Base-by-base conservation (phyloP, 2,888 invertebrate species). In the Lasioglossum oenotherae region DNA sequence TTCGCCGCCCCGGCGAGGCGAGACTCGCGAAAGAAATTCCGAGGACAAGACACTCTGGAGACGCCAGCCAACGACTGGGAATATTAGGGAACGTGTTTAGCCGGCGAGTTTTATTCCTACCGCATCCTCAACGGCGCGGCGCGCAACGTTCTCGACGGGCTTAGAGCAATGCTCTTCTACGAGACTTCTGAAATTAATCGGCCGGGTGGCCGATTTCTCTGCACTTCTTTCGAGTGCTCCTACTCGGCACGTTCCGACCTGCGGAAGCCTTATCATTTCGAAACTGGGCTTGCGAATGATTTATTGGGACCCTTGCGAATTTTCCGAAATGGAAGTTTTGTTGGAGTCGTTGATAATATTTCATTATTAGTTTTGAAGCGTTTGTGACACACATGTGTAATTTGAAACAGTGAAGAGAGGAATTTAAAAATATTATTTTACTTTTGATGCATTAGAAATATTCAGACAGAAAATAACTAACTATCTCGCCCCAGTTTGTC, bases 1-100 rank as follows among this genome's bases (percentile, higher is more conserved):
- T 69, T 71, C 60, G 41, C 41, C n/a, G 38, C n/a, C 44, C 74
- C 78, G 73, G 27, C 49, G 49, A 49, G 49, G 6, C 44, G 80
- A 38, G 69, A 77, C 60, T 57, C 67, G 38, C n/a, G 19, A 14
- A 74, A 67, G 78, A 80, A 67, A 73, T 69, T 78, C 72, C 31
- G 49, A 14, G 57, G 71, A 41, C 53, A 78, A 76, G 57, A n/a
- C 16, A 46, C 16, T 41, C 14, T 19, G 3, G 38, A 19, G 38
- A 19, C 14, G 71, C 5, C 31, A 4, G 41, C 23, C 44, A 67
- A 6, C 27, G 16, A 19, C 0, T 46, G 19, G 44, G 64, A 44
- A 49, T 5, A 31, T 74, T 84, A 53, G 69, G 57, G 38, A 69
- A 57, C n/a, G 35, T 31, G 53, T 19, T 71, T 19, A 4, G 12